These are phyloP conservation scores for Darevskia nairensis DNA, from an alignment of 2,797 vertebrate species.

Conservation along the genomic window DNA sequence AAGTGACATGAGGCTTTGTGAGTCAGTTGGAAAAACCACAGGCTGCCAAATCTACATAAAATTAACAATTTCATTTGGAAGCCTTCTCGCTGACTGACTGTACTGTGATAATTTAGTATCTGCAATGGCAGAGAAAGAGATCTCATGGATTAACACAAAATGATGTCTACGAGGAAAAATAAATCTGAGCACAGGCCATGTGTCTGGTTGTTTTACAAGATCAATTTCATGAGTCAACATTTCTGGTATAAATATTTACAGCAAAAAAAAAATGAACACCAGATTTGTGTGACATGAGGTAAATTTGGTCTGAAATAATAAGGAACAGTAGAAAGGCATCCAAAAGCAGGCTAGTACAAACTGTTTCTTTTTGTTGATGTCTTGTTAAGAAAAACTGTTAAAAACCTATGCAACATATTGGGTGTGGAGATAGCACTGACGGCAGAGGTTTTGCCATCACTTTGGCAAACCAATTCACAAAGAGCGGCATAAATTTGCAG, in stretches of 20 bases:
- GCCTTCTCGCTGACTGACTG: constrained; percentile 5
- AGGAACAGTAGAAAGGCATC: not conserved
- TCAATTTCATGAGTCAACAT: constrained; percentile 38
- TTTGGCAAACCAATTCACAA: not conserved
- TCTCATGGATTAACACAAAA: constrained; percentile 27
- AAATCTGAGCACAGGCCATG: constrained; percentile 23
- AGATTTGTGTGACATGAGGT: constrained; percentile 27
- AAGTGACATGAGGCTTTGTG: not conserved
- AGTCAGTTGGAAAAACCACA: constrained; percentile 31
- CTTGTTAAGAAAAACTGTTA: constrained; percentile 34
- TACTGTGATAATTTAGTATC: constrained; percentile 26
- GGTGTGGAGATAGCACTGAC: constrained; percentile 21
- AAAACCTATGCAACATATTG: not conserved
- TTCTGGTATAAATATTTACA: constrained; percentile 42
- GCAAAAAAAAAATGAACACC: constrained; percentile 21
- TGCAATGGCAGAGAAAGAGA: constrained; percentile 33
- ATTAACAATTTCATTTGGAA: constrained; percentile 37
- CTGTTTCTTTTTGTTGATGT: constrained; percentile 14
- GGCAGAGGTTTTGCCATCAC: constrained; percentile 1
- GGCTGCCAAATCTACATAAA: constrained; percentile 38
- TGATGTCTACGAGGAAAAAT: constrained; percentile 11
- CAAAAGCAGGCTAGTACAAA: constrained; percentile 26
- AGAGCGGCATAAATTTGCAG: not conserved
- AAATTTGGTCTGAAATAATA: constrained; percentile 28
- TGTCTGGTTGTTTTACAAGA: constrained; percentile 40